Conservation (phyloP, 2,113 vertebrate species). For the Sylvilagus bachmani region DNA sequence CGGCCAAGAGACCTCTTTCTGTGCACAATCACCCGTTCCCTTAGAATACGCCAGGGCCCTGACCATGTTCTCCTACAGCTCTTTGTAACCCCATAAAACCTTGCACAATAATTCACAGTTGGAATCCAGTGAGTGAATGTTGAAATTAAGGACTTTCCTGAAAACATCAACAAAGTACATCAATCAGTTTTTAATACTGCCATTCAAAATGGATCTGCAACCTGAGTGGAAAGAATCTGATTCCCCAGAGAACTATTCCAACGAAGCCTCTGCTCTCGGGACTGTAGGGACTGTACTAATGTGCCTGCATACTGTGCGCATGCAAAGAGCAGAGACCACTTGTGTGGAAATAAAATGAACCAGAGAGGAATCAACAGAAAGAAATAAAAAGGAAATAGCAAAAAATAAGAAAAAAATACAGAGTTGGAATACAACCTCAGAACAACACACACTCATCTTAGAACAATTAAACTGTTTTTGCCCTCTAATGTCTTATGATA, state of each 20-base stretch:
- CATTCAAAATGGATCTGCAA: conserved; percentile 9
- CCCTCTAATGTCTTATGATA: background rate
- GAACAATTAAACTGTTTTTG: background rate
- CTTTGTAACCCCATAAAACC: background rate
- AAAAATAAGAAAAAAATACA: background rate
- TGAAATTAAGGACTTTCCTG: background rate
- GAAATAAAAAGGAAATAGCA: background rate
- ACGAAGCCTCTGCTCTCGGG: background rate
- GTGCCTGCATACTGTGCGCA: background rate
- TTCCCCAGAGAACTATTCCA: background rate
- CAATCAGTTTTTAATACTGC: conserved; percentile 18
- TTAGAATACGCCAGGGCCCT: background rate
- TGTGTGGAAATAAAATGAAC: conserved; percentile 7
- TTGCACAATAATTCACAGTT: background rate
- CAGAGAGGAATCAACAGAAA: background rate
- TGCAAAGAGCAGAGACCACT: background rate
- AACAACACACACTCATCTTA: background rate
- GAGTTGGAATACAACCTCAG: background rate
- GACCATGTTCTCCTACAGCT: background rate
- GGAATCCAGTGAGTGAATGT: background rate
- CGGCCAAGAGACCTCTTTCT: background rate
- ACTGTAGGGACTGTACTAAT: background rate
- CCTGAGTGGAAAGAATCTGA: background rate
- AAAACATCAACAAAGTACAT: background rate
- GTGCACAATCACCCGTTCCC: background rate